phyloP scores from a whole-genome alignment of 2,888 invertebrate genomes.

The Nezara viridula region DNA sequence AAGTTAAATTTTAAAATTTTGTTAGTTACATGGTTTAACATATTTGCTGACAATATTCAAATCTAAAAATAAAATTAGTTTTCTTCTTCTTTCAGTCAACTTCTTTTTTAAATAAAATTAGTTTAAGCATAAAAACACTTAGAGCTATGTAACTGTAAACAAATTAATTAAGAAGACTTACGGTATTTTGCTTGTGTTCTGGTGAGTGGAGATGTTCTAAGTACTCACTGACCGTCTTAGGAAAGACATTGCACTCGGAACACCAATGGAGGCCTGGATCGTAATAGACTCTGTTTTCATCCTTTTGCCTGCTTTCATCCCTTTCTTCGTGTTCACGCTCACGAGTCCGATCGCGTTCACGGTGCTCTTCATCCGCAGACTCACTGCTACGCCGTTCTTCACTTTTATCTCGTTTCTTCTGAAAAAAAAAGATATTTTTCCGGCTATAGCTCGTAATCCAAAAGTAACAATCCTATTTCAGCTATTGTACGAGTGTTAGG shows the following conservation, averaged over 20 bases:
- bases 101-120: no score
- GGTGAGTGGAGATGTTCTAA: slow-evolving; percentile 85
- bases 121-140: no score
- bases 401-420: slow-evolving; percentile 51
- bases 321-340: slow-evolving; percentile 39
- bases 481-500: slow-evolving; percentile 51
- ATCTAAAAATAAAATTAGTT: no score
- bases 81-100: no score
- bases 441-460: not conserved
- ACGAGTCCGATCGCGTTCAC: not conserved
- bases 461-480: slow-evolving; percentile 20
- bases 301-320: slow-evolving; percentile 34
- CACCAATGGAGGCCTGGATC: slow-evolving; percentile 95
- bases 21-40: no score
- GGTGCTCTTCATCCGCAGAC: slow-evolving; percentile 35
- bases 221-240: slow-evolving; percentile 88
- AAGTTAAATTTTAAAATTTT: no score
- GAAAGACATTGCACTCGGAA: slow-evolving; percentile 87
- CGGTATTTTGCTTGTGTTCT: slow-evolving; percentile 78
- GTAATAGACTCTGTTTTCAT: slow-evolving; percentile 82
- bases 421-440: not conserved
- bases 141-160: not conserved
- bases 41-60: no score
- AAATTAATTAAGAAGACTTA: slow-evolving; percentile 64
- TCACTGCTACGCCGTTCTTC: slow-evolving; percentile 27